These are phyloP conservation scores for Hemicrepidius hirtus DNA, from an alignment of 2,888 invertebrate species.

Conservation along the genomic window DNA sequence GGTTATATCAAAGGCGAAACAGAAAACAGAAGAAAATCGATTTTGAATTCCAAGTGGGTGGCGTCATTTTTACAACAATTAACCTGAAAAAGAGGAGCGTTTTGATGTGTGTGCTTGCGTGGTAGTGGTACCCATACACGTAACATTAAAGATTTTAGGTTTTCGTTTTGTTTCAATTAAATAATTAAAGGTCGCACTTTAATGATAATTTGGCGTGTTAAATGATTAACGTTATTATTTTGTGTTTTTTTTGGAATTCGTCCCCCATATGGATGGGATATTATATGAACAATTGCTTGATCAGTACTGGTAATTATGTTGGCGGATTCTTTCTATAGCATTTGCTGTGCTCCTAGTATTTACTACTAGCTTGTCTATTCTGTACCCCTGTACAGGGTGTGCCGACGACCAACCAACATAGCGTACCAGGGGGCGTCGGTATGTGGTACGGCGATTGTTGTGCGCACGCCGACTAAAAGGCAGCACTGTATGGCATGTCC, in stretches of 20 bases:
- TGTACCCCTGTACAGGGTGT: slow-evolving; percentile 41
- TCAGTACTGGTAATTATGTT: slow-evolving; percentile 7
- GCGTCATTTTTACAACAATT: slow-evolving; percentile 27
- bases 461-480: slow-evolving; percentile 58
- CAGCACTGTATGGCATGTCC: slow-evolving; percentile 54
- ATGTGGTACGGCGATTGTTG: slow-evolving; percentile 41
- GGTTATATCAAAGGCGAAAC: slow-evolving; percentile 11
- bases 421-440: slow-evolving; percentile 55
- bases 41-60: slow-evolving; percentile 13
- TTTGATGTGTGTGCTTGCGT: slow-evolving; percentile 3
- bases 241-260: not conserved
- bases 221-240: not conserved
- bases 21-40: slow-evolving; percentile 20
- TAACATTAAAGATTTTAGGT: not conserved
- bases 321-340: not conserved
- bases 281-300: slow-evolving; percentile 7
- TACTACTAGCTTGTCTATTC: slow-evolving; percentile 2
- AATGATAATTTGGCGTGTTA: not conserved
- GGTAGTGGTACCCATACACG: not conserved
- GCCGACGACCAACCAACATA: slow-evolving; percentile 23
- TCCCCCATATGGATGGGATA: not conserved
- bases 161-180: slow-evolving; percentile 5
- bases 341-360: slow-evolving; percentile 24
- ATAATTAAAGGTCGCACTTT: not conserved
- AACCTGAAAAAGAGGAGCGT: slow-evolving; percentile 6